Base-by-base conservation (phyloP, 2,113 vertebrate genomes). In the Cheilinus undulatus region DNA sequence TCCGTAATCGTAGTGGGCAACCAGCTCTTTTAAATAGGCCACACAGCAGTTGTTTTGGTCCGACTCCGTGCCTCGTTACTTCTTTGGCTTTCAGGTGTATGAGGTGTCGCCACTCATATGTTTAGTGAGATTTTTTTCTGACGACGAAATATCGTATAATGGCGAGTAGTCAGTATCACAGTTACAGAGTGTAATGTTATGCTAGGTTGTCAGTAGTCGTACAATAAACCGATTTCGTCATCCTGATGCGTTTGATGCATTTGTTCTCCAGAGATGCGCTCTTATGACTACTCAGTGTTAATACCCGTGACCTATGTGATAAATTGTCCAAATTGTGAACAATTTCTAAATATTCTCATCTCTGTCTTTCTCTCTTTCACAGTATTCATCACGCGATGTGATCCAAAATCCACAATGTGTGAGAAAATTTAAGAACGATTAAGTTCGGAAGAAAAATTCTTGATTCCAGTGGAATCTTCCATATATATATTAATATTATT, bases 381-480 rank as follows among this genome's bases (percentile, higher is more conserved):
- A 99, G 97, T 95, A 96, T 96, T 95, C 96, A 95, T 97, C 95
- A 95, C 94, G 95, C 93, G 94, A 96, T 97, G 96, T 97, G 95
- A 96, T 96, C 95, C 95, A 95, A 93, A 95, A 94, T 93, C 94
- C 94, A 94, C 96, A 95, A 95, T 95, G 96, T 95, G 94, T 95
- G 95, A 96, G 95, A 93, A 95, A 94, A 95, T 93, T 95, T 95
- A 94, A 96, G 95, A 96, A 92, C 93, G 64, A 86, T 91, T 92
- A 80, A 91, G 93, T 94, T 92, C 88, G 90, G 85, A 90, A 93
- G 88, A 91, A 90, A 84, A 82, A 86, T 75, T 86, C 93, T 95
- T 97, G 97, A 99, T 99, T 99, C 97, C 97, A 98, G 97, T 99
- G 97, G 97, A 99, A 98, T 99, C 97, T 96, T 95, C 93, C 95